Evolutionary conservation across 2,797 vertebrate genomes (phyloP).

Genomic region (Scyliorhinus canicula): DNA sequence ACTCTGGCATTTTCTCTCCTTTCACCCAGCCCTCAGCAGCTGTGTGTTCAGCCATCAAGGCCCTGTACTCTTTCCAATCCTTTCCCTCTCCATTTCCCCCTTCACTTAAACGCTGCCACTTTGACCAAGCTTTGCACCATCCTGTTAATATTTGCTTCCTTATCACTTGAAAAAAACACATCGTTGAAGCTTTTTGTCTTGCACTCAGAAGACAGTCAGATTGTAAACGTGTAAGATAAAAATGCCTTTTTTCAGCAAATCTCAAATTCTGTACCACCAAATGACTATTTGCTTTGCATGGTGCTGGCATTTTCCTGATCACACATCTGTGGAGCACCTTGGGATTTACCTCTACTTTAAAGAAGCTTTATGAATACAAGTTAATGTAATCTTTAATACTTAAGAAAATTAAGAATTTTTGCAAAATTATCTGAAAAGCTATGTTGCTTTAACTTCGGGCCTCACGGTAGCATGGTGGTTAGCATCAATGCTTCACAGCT

Average conservation of each 20-base stretch:
- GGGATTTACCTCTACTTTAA: neutral
- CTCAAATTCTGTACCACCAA: too few species aligned
- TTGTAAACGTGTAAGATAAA: too few species aligned
- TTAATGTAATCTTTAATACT: neutral
- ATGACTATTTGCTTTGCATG: neutral
- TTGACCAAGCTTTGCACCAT: neutral
- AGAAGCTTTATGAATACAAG: neutral
- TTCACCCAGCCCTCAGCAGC: neutral
- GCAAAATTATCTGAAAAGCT: neutral
- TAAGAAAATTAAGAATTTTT: neutral
- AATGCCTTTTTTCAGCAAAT: too few species aligned
- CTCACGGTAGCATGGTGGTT: too few species aligned
- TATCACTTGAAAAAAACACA: too few species aligned
- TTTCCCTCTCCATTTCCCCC: neutral
- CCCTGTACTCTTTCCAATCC: neutral
- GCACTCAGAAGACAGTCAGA: too few species aligned
- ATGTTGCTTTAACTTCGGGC: neutral
- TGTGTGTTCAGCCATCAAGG: neutral
- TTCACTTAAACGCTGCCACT: neutral
- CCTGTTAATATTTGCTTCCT: neutral
- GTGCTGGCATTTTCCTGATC: neutral
- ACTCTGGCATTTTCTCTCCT: neutral
- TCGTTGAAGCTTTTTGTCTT: too few species aligned
- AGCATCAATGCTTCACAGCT: too few species aligned
- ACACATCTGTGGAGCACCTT: neutral